phyloP scores from a whole-genome alignment of 2,113 vertebrate species.

The Ptilonorhynchus violaceus region DNA sequence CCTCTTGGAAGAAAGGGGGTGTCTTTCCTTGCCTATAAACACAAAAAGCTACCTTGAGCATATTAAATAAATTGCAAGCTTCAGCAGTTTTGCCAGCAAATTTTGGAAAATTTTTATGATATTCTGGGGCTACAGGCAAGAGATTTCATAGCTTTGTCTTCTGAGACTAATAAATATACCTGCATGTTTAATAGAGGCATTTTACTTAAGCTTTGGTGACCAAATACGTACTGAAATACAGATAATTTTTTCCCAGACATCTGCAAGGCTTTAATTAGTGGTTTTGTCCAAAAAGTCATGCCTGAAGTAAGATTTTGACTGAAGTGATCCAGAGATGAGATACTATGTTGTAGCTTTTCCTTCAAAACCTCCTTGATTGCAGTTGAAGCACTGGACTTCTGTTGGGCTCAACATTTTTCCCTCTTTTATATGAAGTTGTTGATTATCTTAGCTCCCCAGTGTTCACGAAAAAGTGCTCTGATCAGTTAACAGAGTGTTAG shows the following conservation, averaged over 20 bases:
- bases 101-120: background rate
- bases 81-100: constrained; percentile 1
- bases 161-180: background rate
- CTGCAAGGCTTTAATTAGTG: background rate
- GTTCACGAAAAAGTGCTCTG: background rate
- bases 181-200: background rate
- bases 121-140: background rate
- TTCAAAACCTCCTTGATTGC: background rate
- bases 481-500: background rate
- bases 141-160: background rate
- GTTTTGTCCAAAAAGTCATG: background rate
- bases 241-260: background rate
- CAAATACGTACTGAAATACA: background rate
- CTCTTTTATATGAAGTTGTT: background rate
- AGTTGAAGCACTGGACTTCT: background rate
- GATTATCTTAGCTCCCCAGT: background rate
- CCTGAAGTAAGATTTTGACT: background rate
- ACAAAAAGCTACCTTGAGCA: background rate
- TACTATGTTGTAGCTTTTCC: background rate
- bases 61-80: background rate
- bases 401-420: background rate
- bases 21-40: background rate
- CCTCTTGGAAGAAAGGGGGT: background rate
- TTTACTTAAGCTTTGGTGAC: background rate
- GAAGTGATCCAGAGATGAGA: background rate